phyloP scores from a whole-genome alignment of 1,140 invertebrate species.

The fruit fly (Drosophila melanogaster) region Release_6_plus_ISO1_MT NC_004354.4:14135501-14136000 shows the following conservation, averaged over 20 bases:
- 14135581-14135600: constrained; percentile 35
- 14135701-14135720: not conserved
- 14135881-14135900: constrained; percentile 49
- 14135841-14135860: not conserved
- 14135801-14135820: too few relatives aligned
- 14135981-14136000: constrained; percentile 73
- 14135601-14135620: constrained; percentile 21
- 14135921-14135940: constrained; percentile 41
- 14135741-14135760: too few relatives aligned
- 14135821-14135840: not conserved
- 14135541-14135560: constrained; percentile 27
- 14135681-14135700: not conserved
- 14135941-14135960: constrained; percentile 1
- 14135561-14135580: constrained; percentile 32
- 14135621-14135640: constrained; percentile 45
- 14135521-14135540: not conserved
- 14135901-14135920: constrained; percentile 48
- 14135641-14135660: constrained; percentile 10
- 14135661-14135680: constrained; percentile 18
- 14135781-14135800: too few relatives aligned
- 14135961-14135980: constrained; percentile 63
- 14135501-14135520: not conserved
- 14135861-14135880: not conserved
- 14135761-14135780: not conserved
- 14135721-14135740: not conserved